Evolutionary conservation across 2,113 vertebrate genomes (phyloP).

Genomic region (Dinomys branickii): DNA sequence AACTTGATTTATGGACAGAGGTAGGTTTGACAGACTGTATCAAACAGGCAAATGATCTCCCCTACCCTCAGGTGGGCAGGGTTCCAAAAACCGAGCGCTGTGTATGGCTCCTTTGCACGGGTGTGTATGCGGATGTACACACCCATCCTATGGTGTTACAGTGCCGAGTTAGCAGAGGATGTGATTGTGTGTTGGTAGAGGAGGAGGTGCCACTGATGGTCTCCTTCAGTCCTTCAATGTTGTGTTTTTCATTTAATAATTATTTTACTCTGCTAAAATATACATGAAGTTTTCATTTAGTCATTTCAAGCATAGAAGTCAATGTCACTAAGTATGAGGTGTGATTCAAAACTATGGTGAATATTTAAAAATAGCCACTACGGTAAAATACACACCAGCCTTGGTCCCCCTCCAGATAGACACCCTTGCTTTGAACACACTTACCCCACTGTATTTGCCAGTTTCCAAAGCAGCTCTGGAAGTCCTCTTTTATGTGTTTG

Average conservation of each 20-base stretch:
- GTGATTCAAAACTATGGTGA: not conserved
- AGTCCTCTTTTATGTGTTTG: not conserved
- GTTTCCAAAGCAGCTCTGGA: not conserved
- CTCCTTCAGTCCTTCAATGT: not conserved
- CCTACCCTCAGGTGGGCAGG: not conserved
- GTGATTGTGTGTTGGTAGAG: too few species aligned
- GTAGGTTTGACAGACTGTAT: not conserved
- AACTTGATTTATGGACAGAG: constrained; percentile 36
- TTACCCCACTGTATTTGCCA: not conserved
- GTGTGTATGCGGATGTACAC: too few species aligned
- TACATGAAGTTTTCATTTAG: not conserved
- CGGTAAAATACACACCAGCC: not conserved
- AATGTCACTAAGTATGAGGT: not conserved
- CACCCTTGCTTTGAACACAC: not conserved
- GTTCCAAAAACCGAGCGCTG: not conserved
- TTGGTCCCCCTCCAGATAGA: not conserved
- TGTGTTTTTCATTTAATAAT: not conserved
- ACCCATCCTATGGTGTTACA: not conserved
- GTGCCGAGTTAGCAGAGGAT: not conserved
- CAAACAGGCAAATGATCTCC: not conserved
- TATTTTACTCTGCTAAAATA: not conserved
- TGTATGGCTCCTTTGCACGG: not conserved
- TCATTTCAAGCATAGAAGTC: not conserved
- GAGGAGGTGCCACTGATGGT: not conserved
- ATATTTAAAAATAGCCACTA: not conserved